Conservation (phyloP, 2,113 vertebrate genomes). For the Carollia perspicillata region DNA sequence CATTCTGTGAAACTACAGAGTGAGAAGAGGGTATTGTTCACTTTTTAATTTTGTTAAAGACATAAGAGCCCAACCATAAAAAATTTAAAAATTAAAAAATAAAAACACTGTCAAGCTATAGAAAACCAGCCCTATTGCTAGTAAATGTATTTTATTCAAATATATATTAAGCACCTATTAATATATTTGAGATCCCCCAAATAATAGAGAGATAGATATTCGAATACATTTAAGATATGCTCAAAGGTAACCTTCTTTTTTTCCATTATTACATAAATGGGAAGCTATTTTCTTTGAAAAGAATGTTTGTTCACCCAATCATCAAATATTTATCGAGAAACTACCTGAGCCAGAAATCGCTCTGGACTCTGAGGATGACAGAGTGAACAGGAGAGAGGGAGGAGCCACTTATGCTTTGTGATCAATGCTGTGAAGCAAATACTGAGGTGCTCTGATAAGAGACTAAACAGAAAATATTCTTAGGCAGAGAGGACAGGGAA, state of each 20-base stretch:
- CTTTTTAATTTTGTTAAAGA: slow-evolving; percentile 18
- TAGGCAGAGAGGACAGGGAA: neutral
- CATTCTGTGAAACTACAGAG: neutral
- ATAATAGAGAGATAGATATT: neutral
- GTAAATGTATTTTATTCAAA: neutral
- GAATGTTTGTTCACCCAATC: neutral
- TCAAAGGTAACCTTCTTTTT: neutral
- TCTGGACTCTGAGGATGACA: neutral
- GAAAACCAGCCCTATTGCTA: neutral
- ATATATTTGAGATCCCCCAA: neutral
- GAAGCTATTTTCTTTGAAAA: neutral
- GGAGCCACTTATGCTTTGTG: neutral
- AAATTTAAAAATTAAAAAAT: neutral
- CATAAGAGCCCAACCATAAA: neutral
- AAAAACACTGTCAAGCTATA: neutral
- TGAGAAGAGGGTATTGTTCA: neutral
- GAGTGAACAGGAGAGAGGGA: neutral
- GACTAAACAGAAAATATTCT: neutral
- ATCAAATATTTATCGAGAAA: slow-evolving; percentile 4
- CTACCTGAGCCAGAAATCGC: neutral
- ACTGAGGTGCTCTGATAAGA: neutral
- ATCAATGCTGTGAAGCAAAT: neutral
- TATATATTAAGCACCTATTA: neutral
- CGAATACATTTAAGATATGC: neutral
- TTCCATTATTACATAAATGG: neutral